Evolutionary conservation across 2,113 vertebrate genomes (phyloP), one percentile per base, ranked within the genome.

Genomic region (Chionomys nivalis): DNA sequence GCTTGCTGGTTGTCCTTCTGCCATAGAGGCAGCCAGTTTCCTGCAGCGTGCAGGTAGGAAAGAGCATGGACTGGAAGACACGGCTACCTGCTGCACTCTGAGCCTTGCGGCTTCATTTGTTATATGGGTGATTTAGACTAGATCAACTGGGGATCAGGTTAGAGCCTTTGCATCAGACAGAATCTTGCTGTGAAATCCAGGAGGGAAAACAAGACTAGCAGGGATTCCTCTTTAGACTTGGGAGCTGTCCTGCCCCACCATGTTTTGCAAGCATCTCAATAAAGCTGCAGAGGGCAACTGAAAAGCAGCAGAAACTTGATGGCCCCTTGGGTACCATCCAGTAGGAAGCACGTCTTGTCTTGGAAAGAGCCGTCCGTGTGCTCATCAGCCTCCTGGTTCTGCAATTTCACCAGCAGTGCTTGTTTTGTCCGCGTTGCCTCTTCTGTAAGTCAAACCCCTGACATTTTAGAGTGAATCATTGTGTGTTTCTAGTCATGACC

Each of bases 271-370:
- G 89, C 75, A 39, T 63, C 79, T 65, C 63, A 19, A 33, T 33
- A 47, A 77, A 52, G 63, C 61, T 66, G 5, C 28, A 55, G 44
- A 70, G 24, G 28, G 47, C 42, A 58, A 33, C 0, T 55, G 61
- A 31, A 78, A 82, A 94, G 16, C 49, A 87, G 7, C 6, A 28
- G 14, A 83, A 28, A 42, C n/a, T n/a, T 55, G 19, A 52, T 2
- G 2, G 13, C 49, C 17, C 49, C 47, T 26, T 26, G 47, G 58
- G 39, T 36, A 39, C 79, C 70, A 61, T 72, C 42, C 3, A 1
- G 19, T 7, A 49, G 88, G 90, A 61, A 76, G 89, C 33, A 28
- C 23, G 49, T 17, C 92, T 96, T 44, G 26, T 52, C 75, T 90
- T 28, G 10, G 49, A 70, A 65, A 11, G 70, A 16, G 33, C 26